Evolutionary conservation across 2,113 vertebrate genomes (phyloP).

Genomic region (Colistium nudipinnis): DNA sequence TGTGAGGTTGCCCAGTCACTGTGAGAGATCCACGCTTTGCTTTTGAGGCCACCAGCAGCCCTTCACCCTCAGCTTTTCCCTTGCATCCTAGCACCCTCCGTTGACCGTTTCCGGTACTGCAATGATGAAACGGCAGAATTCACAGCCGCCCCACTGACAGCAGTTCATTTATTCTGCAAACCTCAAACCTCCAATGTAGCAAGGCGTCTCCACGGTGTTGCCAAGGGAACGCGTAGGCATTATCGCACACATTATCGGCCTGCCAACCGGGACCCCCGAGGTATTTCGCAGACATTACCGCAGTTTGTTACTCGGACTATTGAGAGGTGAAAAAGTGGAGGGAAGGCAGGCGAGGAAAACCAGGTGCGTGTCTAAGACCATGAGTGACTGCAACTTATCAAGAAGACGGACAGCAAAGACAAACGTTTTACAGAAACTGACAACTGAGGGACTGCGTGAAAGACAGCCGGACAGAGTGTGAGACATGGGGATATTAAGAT

Average conservation of each 20-base stretch:
- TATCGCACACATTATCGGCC: conserved; percentile 66
- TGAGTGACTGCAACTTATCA: conserved; percentile 43
- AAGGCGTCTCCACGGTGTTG: conserved; percentile 60
- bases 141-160: conserved; percentile 36
- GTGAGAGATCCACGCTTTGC: conserved; percentile 20
- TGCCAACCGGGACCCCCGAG: conserved; percentile 42
- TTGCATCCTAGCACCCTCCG: conserved; percentile 71
- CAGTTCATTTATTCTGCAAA: conserved; percentile 37
- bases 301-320: conserved; percentile 42
- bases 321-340: conserved; percentile 11
- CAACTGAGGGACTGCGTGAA: conserved; percentile 27
- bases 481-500: conserved; percentile 41
- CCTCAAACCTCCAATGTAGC: conserved; percentile 50
- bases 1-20: conserved; percentile 55
- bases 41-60: neutral
- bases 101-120: conserved; percentile 55
- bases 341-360: neutral
- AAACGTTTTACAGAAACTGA: conserved; percentile 47
- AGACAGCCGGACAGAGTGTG: conserved; percentile 32
- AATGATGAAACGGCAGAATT: conserved; percentile 76
- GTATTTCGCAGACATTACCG: conserved; percentile 50
- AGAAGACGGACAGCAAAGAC: conserved; percentile 44
- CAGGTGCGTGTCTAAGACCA: conserved; percentile 33
- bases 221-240: conserved; percentile 64
- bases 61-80: conserved; percentile 27